phyloP scores from a whole-genome alignment of 2,888 invertebrate species.

The Erpobdella octoculata region DNA sequence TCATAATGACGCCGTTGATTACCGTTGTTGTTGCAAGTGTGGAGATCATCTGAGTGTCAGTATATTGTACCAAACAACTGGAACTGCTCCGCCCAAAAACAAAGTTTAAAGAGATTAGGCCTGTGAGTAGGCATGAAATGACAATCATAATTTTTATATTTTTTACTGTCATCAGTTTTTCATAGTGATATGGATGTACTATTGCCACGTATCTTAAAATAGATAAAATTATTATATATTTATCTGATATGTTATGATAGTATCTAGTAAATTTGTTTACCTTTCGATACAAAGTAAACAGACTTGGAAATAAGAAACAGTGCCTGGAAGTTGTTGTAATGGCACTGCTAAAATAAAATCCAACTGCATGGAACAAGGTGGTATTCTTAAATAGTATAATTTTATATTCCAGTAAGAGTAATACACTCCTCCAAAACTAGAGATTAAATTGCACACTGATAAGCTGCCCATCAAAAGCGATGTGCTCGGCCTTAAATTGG shows the following conservation, averaged over 20 bases:
- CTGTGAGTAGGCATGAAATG: background rate
- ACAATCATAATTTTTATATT: background rate
- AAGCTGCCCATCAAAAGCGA: constrained; percentile 3
- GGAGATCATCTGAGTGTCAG: background rate
- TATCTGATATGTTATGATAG: background rate
- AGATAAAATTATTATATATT: background rate
- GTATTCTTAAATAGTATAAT: background rate
- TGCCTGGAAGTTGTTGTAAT: background rate
- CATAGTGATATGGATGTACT: constrained; percentile 11
- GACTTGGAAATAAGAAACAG: constrained; percentile 14
- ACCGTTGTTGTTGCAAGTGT: background rate
- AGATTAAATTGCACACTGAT: background rate
- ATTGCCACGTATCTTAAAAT: constrained; percentile 2
- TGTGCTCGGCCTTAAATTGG: background rate
- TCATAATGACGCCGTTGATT: background rate
- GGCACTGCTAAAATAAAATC: constrained; percentile 1
- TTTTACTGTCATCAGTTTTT: background rate
- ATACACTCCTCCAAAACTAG: background rate
- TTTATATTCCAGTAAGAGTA: constrained; percentile 7
- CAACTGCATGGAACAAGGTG: background rate
- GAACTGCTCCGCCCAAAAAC: background rate
- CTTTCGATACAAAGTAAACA: constrained; percentile 12
- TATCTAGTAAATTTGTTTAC: background rate
- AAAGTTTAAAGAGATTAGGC: background rate
- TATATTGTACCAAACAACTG: background rate